Conservation (phyloP, 1,140 invertebrate species). For the Pachypsylla venusta region DNA sequence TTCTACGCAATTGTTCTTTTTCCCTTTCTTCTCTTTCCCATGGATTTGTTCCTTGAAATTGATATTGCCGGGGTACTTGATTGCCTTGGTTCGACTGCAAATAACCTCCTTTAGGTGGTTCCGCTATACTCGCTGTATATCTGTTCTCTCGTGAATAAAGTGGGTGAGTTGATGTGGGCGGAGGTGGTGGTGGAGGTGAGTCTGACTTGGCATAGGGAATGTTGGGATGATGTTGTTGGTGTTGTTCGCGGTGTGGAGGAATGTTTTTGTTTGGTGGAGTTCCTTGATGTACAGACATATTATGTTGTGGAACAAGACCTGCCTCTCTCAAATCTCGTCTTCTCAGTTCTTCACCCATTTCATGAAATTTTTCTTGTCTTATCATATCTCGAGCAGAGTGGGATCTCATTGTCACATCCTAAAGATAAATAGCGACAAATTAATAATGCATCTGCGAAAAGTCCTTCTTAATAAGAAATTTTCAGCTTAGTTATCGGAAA, state of each 20-base stretch:
- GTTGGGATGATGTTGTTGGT: conserved; percentile 7
- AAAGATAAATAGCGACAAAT: conserved; percentile 10
- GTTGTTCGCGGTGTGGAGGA: conserved; percentile 9
- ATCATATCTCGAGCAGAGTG: conserved; percentile 42
- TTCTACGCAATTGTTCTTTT: conserved; percentile 50
- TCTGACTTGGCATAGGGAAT: neutral
- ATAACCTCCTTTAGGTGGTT: conserved; percentile 57
- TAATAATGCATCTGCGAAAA: neutral
- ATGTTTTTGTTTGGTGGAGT: conserved; percentile 4
- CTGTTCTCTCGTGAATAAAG: conserved; percentile 34
- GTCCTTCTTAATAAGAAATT: neutral
- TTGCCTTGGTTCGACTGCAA: conserved; percentile 37
- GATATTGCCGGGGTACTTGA: conserved; percentile 32
- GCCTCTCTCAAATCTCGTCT: conserved; percentile 44
- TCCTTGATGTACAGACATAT: neutral
- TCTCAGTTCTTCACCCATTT: conserved; percentile 68
- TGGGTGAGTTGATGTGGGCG: conserved; percentile 54
- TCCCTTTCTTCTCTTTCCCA: conserved; percentile 82
- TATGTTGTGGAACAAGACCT: conserved; percentile 6
- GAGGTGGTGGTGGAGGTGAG: conserved; percentile 49
- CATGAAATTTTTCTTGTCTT: conserved; percentile 57
- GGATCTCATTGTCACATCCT: conserved; percentile 32
- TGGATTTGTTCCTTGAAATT: conserved; percentile 50
- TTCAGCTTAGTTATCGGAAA: no score
- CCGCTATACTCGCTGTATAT: conserved; percentile 51